Conservation (phyloP, 2,797 vertebrate species). For the Trachurus trachurus region DNA sequence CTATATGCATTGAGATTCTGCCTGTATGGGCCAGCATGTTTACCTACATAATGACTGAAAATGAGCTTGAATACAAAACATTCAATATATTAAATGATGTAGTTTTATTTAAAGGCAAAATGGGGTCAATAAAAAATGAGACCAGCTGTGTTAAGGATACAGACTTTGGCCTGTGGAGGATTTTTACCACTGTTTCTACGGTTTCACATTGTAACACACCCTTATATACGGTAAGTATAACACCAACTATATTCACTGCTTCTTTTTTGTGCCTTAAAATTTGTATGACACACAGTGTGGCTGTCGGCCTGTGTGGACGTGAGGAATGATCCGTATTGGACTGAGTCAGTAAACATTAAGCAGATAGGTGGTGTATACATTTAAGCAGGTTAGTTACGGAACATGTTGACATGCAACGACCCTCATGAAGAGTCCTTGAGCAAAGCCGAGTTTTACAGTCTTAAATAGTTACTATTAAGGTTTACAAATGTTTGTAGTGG, state of each 20-base stretch:
- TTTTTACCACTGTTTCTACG: neutral
- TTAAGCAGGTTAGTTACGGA: neutral
- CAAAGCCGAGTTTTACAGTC: conserved; percentile 10
- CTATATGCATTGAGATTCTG: neutral
- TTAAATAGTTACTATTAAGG: conserved; percentile 5
- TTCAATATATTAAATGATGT: too few relatives aligned
- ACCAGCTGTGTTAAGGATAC: too few relatives aligned
- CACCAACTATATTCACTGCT: neutral
- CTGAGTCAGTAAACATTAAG: too few relatives aligned
- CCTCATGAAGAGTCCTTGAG: neutral
- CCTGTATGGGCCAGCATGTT: neutral
- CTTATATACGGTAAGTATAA: neutral
- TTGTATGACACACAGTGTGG: neutral
- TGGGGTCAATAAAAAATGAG: neutral
- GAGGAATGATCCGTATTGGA: too few relatives aligned
- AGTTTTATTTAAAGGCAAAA: neutral
- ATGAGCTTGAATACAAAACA: neutral
- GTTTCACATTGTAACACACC: neutral
- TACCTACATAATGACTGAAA: neutral
- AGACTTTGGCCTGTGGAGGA: neutral
- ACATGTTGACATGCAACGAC: conserved; percentile 3
- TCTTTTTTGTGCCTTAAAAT: neutral
- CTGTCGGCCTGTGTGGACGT: neutral
- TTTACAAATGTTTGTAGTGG: conserved; percentile 47
- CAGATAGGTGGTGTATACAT: neutral